These are phyloP conservation scores for Bombus polaris DNA, from an alignment of 1,140 invertebrate species.

Conservation along the genomic window DNA sequence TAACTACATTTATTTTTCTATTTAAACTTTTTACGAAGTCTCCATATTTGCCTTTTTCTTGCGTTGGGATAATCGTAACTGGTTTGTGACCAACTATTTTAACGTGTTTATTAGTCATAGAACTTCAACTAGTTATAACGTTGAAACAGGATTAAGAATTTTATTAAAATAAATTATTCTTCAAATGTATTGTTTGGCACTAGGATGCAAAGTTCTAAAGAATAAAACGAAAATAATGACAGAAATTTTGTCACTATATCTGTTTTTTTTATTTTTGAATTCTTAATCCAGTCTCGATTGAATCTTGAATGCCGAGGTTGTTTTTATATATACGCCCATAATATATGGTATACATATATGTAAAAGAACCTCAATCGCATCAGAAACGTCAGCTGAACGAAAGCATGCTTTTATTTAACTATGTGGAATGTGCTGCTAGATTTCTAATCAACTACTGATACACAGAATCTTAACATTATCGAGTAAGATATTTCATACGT, in stretches of 20 bases:
- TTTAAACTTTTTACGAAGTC: not conserved
- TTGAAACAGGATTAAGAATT: constrained; percentile 32
- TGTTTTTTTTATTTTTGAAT: not conserved
- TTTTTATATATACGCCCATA: not conserved
- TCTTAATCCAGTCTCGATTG: constrained; percentile 17
- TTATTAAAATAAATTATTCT: not conserved
- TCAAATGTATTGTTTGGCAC: constrained; percentile 3
- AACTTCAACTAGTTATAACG: not conserved
- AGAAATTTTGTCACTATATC: not conserved
- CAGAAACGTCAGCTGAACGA: constrained; percentile 29
- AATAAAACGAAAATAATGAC: not conserved
- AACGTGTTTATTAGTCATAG: not conserved
- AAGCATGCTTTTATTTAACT: constrained; percentile 42
- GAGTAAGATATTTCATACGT: not conserved
- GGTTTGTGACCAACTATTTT: not conserved
- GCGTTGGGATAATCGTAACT: not conserved
- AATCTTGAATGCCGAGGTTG: not conserved
- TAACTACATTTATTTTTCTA: constrained; percentile 9
- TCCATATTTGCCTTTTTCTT: not conserved
- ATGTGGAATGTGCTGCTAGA: constrained; percentile 56
- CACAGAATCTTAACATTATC: constrained; percentile 39
- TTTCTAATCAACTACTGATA: constrained; percentile 25
- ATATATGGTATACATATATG: not conserved
- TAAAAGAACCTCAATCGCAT: not conserved
- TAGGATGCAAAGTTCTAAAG: constrained; percentile 8